phyloP scores from a whole-genome alignment of 1,140 invertebrate species.

The Metaphire vulgaris region DNA sequence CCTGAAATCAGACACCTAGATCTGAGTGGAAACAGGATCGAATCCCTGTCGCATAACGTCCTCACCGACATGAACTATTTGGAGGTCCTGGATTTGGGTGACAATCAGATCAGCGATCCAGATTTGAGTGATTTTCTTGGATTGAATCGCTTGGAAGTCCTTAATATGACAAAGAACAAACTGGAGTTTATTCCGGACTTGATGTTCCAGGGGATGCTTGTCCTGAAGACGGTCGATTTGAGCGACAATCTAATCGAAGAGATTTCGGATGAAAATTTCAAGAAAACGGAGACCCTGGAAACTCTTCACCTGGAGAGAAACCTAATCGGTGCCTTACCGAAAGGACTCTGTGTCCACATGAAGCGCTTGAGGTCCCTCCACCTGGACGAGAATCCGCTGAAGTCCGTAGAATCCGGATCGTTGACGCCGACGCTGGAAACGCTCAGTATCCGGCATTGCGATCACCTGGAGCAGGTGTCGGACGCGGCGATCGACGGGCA shows the following conservation, averaged over 20 bases:
- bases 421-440: neutral
- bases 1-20: neutral
- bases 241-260: neutral
- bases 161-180: conserved; percentile 1
- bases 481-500: neutral
- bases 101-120: neutral
- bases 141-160: neutral
- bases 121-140: conserved; percentile 1
- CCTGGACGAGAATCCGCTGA: conserved; percentile 8
- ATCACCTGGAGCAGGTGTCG: neutral
- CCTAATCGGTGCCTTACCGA: neutral
- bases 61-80: neutral
- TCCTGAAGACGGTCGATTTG: neutral
- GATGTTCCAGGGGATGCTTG: neutral
- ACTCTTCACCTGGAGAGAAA: conserved; percentile 3
- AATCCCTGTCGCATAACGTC: neutral
- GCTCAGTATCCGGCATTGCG: conserved; percentile 12
- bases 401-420: neutral
- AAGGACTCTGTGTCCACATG: neutral
- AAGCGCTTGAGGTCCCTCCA: neutral
- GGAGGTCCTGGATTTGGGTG: neutral
- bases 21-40: conserved; percentile 1
- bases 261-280: neutral
- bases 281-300: neutral
- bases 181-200: neutral